Conservation (phyloP, 2,888 invertebrate genomes). For the Archips xylosteana region DNA sequence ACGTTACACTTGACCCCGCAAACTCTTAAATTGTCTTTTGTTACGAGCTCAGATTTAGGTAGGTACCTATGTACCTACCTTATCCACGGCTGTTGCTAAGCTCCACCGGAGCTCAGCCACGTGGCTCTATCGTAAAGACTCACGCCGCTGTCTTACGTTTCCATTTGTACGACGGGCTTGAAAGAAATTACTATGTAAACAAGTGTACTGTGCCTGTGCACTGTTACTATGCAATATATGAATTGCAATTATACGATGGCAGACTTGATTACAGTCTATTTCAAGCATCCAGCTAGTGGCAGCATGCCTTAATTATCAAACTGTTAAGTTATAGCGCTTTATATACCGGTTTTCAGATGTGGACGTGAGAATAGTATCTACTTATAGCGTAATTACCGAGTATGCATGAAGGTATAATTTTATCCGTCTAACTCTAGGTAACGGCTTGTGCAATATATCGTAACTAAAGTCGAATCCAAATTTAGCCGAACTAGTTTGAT, state of each 20-base stretch:
- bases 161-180: conserved; percentile 2
- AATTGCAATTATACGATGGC: conserved; percentile 4
- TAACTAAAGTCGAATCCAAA: not conserved
- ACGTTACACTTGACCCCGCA: conserved; percentile 79
- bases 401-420: conserved; percentile 41
- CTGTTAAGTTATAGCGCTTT: conserved; percentile 30
- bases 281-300: conserved; percentile 11
- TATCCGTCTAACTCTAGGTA: conserved; percentile 40
- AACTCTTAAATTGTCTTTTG: conserved; percentile 74
- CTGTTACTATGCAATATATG: conserved; percentile 22
- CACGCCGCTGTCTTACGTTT: conserved; percentile 1
- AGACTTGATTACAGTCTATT: not conserved
- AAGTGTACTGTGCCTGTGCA: not conserved
- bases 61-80: conserved; percentile 59
- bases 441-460: conserved; percentile 30
- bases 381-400: conserved; percentile 22
- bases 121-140: conserved; percentile 27
- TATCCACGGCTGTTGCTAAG: conserved; percentile 60
- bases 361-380: conserved; percentile 6
- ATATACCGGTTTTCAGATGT: conserved; percentile 30
- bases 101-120: conserved; percentile 49
- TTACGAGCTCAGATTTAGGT: conserved; percentile 54
- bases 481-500: no score
- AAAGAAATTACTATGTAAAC: conserved; percentile 27
- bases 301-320: conserved; percentile 13